Percentiles rank a stretch among this genome's conserved stretches.
These are phyloP conservation scores for Ivindomyrus marchei DNA, from an alignment of 2,113 vertebrate genomes.

Conservation along the genomic window DNA sequence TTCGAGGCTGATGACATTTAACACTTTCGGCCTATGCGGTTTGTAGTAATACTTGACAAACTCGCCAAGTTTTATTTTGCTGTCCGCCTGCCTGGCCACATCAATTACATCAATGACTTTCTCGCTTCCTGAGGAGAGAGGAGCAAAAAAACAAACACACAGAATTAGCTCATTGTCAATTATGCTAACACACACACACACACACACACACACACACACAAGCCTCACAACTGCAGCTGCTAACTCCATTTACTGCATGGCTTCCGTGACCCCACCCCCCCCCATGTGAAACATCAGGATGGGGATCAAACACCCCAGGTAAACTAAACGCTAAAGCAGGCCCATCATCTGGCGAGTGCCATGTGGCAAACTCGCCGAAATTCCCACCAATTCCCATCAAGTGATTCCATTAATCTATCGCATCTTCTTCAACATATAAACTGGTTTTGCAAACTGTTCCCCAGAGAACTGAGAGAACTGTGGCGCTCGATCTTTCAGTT, in stretches of 20 bases:
- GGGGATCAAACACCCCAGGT: not conserved
- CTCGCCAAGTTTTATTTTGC: constrained; percentile 95
- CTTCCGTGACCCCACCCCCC: not conserved
- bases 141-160: not conserved
- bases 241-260: not conserved
- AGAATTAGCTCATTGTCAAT: not conserved
- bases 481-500: not conserved
- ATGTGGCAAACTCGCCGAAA: not conserved
- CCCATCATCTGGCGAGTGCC: not conserved
- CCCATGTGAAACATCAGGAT: not conserved
- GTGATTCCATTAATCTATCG: not conserved
- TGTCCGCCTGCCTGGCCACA: constrained; percentile 95
- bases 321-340: not conserved
- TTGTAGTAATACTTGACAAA: constrained; percentile 92
- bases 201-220: not conserved
- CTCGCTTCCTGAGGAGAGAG: constrained; percentile 71
- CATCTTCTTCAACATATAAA: not conserved
- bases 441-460: not conserved
- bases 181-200: not conserved
- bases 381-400: not conserved
- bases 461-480: not conserved
- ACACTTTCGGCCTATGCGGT: constrained; percentile 83
- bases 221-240: not conserved
- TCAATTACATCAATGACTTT: constrained; percentile 98
- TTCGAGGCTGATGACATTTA: constrained; percentile 99